Conservation (phyloP, 1,140 invertebrate species). For the Globodera ellingtonae region DNA sequence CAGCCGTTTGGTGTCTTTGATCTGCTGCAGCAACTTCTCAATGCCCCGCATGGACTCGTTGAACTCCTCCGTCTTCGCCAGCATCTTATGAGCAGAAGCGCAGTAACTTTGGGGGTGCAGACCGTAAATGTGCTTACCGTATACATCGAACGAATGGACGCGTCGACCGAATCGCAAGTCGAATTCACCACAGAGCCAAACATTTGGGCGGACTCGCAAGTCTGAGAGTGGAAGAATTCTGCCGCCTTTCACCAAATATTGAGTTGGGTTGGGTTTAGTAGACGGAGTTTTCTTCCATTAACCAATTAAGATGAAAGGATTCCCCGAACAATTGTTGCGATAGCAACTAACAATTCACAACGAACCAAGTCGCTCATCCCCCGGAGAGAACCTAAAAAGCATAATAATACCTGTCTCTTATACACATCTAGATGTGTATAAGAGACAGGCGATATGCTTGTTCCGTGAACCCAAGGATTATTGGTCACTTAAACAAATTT, state of each 20-base stretch:
- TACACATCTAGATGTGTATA: too few species aligned
- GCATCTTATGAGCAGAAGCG: conserved; percentile 42
- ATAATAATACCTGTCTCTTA: too few species aligned
- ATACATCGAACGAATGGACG: conserved; percentile 46
- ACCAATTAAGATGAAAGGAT: too few species aligned
- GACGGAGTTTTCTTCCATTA: too few species aligned
- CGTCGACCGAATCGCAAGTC: conserved; percentile 44
- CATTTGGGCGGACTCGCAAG: conserved; percentile 45
- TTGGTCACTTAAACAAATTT: too few species aligned
- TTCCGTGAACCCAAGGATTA: too few species aligned
- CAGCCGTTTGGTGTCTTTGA: conserved; percentile 42
- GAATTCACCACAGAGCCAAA: conserved; percentile 42
- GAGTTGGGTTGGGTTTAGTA: too few species aligned
- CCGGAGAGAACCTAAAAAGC: conserved; percentile 45
- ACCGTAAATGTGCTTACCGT: conserved; percentile 33
- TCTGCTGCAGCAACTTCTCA: conserved; percentile 43
- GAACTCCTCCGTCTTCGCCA: conserved; percentile 44
- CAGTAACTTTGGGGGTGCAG: neutral
- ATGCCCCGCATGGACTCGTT: conserved; percentile 35
- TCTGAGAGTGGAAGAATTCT: neutral
- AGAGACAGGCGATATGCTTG: too few species aligned
- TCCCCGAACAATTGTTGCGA: too few species aligned
- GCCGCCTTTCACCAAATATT: too few species aligned
- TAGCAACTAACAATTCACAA: neutral
- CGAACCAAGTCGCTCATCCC: conserved; percentile 42